Evolutionary conservation across 2,113 vertebrate genomes (phyloP), one percentile per base, ranked within the genome.

Genomic region (Brevimyrus niger): DNA sequence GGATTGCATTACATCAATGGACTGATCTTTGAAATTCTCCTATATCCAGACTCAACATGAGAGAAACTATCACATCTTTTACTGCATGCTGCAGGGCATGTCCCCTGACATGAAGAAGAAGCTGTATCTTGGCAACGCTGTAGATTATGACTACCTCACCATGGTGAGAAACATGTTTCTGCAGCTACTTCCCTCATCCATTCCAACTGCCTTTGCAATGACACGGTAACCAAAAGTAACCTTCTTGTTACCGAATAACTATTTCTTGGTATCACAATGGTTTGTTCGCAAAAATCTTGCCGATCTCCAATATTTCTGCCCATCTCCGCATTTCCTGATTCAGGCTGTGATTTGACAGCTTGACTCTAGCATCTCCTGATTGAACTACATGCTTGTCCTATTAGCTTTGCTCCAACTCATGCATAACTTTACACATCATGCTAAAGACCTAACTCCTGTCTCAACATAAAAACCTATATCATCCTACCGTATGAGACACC

Each of bases 41-140:
- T 4, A 53, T 53, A 51, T 38, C 10, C 93, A 99, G 98, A 97
- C 98, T 44, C 92, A 91, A 0, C 97, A 99, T 0, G 98, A 99
- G 94, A 97, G 98, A 91, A 99, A 99, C 92, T 99, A 99, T 88
- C 98, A 99, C 0, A 94, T 99, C 46, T 99, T 99, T 94, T 99
- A 99, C 92, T 99, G 98, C 93, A 99, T 99, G 98, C 92, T 99
- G 93, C 97, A 96, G 91, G 98, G 98, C 38, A 99, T 99, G 98
- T 95, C 96, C 0, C 13, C 90, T 11, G 97, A 98, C 0, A 97
- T 99, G 95, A 99, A 99, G 94, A 97, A 95, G 94, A 97, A 97
- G 73, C 94, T 99, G 88, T 96, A 97, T 1, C 96, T 99, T 84
- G 96, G 97, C 90, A 96, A 97, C 91, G 97, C 98, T 89, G 93